Evolutionary conservation across 2,113 vertebrate genomes (phyloP), one percentile per base, ranked within the genome.

Genomic region (Gambusia affinis): DNA sequence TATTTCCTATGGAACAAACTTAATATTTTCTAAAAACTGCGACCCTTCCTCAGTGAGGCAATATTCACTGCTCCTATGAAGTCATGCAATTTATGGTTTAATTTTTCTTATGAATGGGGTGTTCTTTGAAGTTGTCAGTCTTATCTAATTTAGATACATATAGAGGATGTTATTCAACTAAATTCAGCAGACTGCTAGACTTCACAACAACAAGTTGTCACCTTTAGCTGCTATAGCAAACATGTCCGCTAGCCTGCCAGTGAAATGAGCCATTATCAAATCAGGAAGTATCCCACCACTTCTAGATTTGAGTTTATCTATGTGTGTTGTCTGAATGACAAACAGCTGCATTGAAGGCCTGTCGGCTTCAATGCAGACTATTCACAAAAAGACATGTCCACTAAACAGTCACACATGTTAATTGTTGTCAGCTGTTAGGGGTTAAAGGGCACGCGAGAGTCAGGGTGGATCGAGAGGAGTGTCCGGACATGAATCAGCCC

Each of bases 371-470:
- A 65, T 69, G 65, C 12, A 37, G 29, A 27, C 71, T 82, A 42
- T 76, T 75, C 42, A 76, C 8, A 77, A 60, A 29, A 30, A 29
- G 22, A 65, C 57, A 1, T 3, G 27, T 79, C 81, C 66, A 84
- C 60, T 70, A 12, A 72, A 44, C 37, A 64, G 64, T 71, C 54
- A 22, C 31, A 75, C 77, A 75, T 33, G 65, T 4, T 89, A 79
- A 91, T 83, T 64, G 84, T 64, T 90, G 87, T 87, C 91, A 93
- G 89, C 85, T 90, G 89, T 85, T 11, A 24, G 68, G 66, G 81
- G 85, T 87, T 28, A 82, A 71, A 83, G 84, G 87, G 78, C 22
- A 27, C 14, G 1, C 2, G 57, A 54, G 66, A 51, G 84, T 66
- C 85, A 81, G 73, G 81, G 86, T 82, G 84, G 81, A 73, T 72